phyloP scores from a whole-genome alignment of 2,113 vertebrate species.

The Gorsachius goisagi region DNA sequence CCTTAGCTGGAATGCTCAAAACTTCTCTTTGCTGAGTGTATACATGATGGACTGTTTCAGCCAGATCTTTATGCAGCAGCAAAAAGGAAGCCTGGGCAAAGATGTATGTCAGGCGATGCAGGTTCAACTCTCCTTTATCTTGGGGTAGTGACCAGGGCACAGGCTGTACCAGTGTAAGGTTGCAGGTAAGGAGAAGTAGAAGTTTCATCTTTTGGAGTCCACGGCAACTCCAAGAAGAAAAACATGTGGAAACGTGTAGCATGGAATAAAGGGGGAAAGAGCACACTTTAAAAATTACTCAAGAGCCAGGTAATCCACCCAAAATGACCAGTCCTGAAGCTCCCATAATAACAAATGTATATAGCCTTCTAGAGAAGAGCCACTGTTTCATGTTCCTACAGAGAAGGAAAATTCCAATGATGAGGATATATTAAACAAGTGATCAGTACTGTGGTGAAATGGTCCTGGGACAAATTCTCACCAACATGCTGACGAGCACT shows the following conservation, averaged over 20 bases:
- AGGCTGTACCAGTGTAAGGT: not conserved
- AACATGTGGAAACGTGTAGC: not conserved
- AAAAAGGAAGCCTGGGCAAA: not conserved
- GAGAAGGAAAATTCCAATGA: not conserved
- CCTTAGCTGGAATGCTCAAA: not conserved
- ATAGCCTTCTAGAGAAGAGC: not conserved
- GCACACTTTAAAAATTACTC: not conserved
- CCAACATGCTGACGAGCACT: not conserved
- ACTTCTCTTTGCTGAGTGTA: not conserved
- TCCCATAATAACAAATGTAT: not conserved
- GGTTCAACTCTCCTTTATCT: not conserved
- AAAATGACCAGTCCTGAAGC: not conserved
- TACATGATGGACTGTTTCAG: not conserved
- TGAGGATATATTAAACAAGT: not conserved
- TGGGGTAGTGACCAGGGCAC: not conserved
- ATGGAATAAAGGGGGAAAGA: not conserved
- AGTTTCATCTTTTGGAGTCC: not conserved
- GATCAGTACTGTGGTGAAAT: not conserved
- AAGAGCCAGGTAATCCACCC: not conserved
- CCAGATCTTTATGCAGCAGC: not conserved
- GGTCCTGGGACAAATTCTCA: not conserved
- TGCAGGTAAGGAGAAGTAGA: not conserved
- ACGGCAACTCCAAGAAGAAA: not conserved
- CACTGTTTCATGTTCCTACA: not conserved
- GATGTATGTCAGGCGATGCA: not conserved